Percentiles rank a stretch among this genome's conserved stretches.
phyloP scores from a whole-genome alignment of 2,888 invertebrate species.

The Salpingus planirostris region DNA sequence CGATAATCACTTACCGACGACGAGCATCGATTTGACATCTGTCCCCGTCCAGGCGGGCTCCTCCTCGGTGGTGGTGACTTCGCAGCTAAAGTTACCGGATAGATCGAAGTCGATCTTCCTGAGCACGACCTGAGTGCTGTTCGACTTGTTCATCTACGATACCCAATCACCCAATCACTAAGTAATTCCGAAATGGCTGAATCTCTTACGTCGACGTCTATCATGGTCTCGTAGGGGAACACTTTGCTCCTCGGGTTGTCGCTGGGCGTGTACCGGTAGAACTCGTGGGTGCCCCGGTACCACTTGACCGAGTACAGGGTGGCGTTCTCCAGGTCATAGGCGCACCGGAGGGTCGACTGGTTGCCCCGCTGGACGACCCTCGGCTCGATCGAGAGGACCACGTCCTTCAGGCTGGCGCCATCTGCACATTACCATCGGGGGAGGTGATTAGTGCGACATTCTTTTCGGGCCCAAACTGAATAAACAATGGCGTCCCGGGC shows the following conservation, averaged over 20 bases:
- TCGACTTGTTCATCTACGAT: slow-evolving; percentile 64
- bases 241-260: slow-evolving; percentile 64
- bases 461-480: slow-evolving; percentile 8
- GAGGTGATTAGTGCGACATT: neutral
- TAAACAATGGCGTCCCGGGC: slow-evolving; percentile 14
- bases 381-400: slow-evolving; percentile 62
- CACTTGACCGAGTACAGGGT: slow-evolving; percentile 79
- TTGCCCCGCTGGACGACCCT: slow-evolving; percentile 58
- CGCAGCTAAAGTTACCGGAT: slow-evolving; percentile 71
- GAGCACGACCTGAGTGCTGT: slow-evolving; percentile 65
- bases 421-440: slow-evolving; percentile 36
- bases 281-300: slow-evolving; percentile 76
- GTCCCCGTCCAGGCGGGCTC: slow-evolving; percentile 61
- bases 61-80: slow-evolving; percentile 59
- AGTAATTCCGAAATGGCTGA: no score
- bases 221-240: slow-evolving; percentile 66
- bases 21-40: slow-evolving; percentile 57
- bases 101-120: slow-evolving; percentile 59
- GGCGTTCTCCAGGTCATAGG: slow-evolving; percentile 67
- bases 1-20: slow-evolving; percentile 65
- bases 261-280: slow-evolving; percentile 73
- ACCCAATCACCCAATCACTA: no score
- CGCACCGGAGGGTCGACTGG: slow-evolving; percentile 61
- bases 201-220: no score
- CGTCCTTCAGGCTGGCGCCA: slow-evolving; percentile 60